Conservation (phyloP, 2,888 invertebrate genomes). For the Panopea generosa region DNA sequence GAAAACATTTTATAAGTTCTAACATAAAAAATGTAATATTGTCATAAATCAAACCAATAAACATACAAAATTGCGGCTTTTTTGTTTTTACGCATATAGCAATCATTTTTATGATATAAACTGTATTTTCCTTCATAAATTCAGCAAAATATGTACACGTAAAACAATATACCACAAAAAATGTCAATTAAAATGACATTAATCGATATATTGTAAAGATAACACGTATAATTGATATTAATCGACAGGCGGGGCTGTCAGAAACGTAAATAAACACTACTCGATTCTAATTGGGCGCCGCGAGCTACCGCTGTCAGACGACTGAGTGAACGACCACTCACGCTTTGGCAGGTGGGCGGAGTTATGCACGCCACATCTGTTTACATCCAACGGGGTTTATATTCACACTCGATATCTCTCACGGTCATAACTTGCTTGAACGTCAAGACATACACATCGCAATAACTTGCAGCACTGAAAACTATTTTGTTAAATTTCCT, state of each 20-base stretch:
- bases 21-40: too few relatives aligned
- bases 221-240: conserved; percentile 38
- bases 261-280: conserved; percentile 41
- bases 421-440: background rate
- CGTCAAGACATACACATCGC: background rate
- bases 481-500: too few relatives aligned
- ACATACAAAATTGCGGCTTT: too few relatives aligned
- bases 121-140: too few relatives aligned
- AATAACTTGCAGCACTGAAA: too few relatives aligned
- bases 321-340: conserved; percentile 43
- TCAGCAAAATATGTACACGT: too few relatives aligned
- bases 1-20: too few relatives aligned
- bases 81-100: too few relatives aligned
- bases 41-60: too few relatives aligned
- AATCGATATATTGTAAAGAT: conserved; percentile 54
- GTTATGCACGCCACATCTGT: conserved; percentile 11
- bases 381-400: background rate
- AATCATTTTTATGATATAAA: too few relatives aligned
- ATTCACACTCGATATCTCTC: background rate
- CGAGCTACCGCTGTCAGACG: conserved; percentile 15
- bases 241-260: conserved; percentile 29
- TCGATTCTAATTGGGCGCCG: conserved; percentile 42
- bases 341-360: conserved; percentile 33
- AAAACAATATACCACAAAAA: conserved; percentile 15
- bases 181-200: conserved; percentile 37